Base-by-base conservation (phyloP, 2,113 vertebrate species). In the Clarias batrachus region DNA sequence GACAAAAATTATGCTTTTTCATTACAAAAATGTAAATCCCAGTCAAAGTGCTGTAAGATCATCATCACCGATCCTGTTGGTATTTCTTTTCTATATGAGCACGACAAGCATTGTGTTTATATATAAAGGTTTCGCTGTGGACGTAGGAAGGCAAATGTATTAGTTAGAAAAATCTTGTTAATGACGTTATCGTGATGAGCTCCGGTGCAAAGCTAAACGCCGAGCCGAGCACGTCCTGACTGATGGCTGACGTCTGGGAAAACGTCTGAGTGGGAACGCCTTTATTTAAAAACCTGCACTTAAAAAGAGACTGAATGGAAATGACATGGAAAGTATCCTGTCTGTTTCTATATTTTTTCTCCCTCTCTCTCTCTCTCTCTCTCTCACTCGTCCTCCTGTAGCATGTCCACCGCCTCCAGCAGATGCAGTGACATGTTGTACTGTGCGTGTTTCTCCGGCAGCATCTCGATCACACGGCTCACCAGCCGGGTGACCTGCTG, bases 391-490 rank as follows among this genome's bases (percentile, higher is more conserved):
- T 94, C 92, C 0, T 90, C 82, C 57, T 91, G 91, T 37, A 98
- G 93, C 79, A 94, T 96, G 66, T 97, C 97, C 5, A 97, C 95
- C 0, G 97, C 96, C 86, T 99, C 98, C 0, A 96, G 93, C 2
- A 99, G 97, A 93, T 98, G 97, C 87, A 99, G 93, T 82, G 97
- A 97, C 73, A 99, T 92, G 88, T 91, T 93, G 76, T 99, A 99
- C 92, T 99, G 98, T 70, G 96, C 97, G 0, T 99, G 97, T 52
- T 97, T 98, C 90, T 99, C 97, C 0, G 97, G 98, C 17, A 99
- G 93, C 68, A 98, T 96, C 93, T 99, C 98, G 0, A 98, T 93
- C n/a, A 99, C 93, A 71, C 93, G 97, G 86, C 94, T 93, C 3
- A 99, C 95, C 41, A 99, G 94, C 17, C 93, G 95, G 71, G 95